Evolutionary conservation across 2,888 invertebrate genomes (phyloP).

Genomic region (Andrena bicolor): DNA sequence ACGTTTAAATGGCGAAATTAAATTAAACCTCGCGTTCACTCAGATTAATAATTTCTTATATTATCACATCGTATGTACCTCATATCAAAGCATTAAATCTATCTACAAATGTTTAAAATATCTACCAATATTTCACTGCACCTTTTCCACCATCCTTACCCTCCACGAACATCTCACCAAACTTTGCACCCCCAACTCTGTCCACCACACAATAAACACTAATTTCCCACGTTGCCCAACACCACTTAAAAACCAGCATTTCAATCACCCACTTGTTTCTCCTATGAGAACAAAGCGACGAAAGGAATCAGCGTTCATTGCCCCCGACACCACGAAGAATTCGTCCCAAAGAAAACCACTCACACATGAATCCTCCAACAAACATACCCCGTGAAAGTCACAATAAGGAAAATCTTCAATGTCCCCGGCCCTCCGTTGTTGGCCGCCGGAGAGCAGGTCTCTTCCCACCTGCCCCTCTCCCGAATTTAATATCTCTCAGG

Average conservation of each 20-base stretch:
- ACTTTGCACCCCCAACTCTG: no score
- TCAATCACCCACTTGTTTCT: neutral
- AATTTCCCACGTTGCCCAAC: no score
- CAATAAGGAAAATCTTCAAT: constrained; percentile 22
- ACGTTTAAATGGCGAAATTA: neutral
- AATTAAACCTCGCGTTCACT: neutral
- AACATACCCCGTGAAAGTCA: constrained; percentile 8
- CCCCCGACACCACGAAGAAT: neutral
- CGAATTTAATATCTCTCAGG: constrained; percentile 31
- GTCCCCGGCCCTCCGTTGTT: neutral
- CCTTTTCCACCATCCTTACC: no score
- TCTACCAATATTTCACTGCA: no score
- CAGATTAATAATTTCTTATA: neutral
- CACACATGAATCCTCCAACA: constrained; percentile 3
- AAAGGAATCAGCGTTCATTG: neutral
- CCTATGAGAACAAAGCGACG: neutral
- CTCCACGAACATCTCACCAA: no score
- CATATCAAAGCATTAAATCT: no score
- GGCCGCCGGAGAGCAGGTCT: neutral
- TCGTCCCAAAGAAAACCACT: neutral
- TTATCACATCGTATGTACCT: neutral
- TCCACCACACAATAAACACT: no score
- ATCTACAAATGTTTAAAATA: neutral
- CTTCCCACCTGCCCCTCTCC: neutral
- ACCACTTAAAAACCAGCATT: no score